phyloP scores from a whole-genome alignment of 2,888 invertebrate species.

The Xylota sylvarum region DNA sequence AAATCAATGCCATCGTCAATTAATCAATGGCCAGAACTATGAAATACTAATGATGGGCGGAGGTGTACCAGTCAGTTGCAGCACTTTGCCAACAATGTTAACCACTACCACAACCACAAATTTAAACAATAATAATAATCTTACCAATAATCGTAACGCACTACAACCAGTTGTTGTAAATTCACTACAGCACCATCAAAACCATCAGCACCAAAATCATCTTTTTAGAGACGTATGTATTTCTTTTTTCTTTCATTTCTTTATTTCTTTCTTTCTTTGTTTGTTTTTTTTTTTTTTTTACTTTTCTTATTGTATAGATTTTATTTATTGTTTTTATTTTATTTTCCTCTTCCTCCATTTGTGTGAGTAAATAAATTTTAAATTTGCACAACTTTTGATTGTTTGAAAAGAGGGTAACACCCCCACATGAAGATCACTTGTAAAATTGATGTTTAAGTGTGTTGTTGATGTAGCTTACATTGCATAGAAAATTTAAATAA shows the following conservation, averaged over 20 bases:
- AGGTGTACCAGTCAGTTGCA: constrained; percentile 75
- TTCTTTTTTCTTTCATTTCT: constrained; percentile 69
- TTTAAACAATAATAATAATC: constrained; percentile 79
- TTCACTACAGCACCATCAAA: constrained; percentile 85
- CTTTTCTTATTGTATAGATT: constrained; percentile 17
- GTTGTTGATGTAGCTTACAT: constrained; percentile 28
- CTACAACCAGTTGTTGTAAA: constrained; percentile 84
- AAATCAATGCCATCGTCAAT: constrained; percentile 62
- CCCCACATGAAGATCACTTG: constrained; percentile 29
- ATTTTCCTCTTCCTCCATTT: neutral
- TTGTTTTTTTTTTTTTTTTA: neutral
- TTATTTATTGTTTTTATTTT: neutral
- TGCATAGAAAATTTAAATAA: neutral
- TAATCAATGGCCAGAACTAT: constrained; percentile 69
- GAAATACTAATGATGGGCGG: constrained; percentile 68
- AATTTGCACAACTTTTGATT: constrained; percentile 54
- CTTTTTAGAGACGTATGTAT: constrained; percentile 85
- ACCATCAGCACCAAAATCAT: constrained; percentile 85
- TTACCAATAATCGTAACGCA: constrained; percentile 80
- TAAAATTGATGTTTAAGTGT: constrained; percentile 56
- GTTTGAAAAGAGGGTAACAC: neutral
- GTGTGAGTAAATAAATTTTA: constrained; percentile 36
- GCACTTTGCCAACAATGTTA: constrained; percentile 79
- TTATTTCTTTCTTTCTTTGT: constrained; percentile 20
- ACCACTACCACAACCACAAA: constrained; percentile 78